Evolutionary conservation across 2,888 invertebrate species (phyloP).

Genomic region (Cistogaster globosa): DNA sequence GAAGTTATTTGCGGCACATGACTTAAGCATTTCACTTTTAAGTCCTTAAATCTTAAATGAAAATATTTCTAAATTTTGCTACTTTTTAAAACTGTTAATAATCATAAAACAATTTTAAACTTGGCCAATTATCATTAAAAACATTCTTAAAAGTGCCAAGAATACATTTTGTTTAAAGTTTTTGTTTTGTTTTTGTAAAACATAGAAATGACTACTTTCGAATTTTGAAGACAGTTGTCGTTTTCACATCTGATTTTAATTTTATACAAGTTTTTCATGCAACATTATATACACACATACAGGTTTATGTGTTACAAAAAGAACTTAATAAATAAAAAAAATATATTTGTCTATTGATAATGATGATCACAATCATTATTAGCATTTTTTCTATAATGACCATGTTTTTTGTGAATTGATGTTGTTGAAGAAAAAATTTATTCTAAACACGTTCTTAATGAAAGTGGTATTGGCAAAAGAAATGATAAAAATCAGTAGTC

Average conservation of each 20-base stretch:
- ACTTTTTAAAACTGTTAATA: background rate
- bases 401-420: slow-evolving; percentile 47
- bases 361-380: slow-evolving; percentile 24
- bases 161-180: slow-evolving; percentile 5
- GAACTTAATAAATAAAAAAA: background rate
- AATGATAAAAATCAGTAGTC: slow-evolving; percentile 51
- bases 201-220: slow-evolving; percentile 26
- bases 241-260: slow-evolving; percentile 30
- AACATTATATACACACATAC: background rate
- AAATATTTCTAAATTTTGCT: no score
- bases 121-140: slow-evolving; percentile 13
- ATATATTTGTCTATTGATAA: background rate
- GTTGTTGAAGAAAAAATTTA: slow-evolving; percentile 42
- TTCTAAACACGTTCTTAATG: slow-evolving; percentile 71
- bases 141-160: slow-evolving; percentile 26
- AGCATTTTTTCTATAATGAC: background rate
- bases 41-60: no score
- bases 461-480: slow-evolving; percentile 68
- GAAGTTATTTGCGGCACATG: no score
- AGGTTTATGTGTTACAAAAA: background rate
- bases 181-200: no score
- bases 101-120: background rate
- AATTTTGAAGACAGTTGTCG: slow-evolving; percentile 42
- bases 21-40: no score
- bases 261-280: slow-evolving; percentile 19